Base-by-base conservation (phyloP, 2,888 invertebrate genomes). In the Drosophila mimica region DNA sequence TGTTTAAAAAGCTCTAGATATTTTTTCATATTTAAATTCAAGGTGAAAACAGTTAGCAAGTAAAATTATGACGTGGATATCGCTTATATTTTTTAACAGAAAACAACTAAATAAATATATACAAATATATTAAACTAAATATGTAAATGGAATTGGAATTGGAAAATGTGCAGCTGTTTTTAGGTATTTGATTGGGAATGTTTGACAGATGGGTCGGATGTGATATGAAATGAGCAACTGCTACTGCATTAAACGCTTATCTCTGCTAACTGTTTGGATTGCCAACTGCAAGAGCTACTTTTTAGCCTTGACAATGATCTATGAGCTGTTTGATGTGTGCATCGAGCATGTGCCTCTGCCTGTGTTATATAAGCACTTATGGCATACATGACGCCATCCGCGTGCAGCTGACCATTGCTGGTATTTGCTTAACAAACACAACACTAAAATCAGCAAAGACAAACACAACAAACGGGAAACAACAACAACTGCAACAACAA, bases 361-460 rank as follows among this genome's bases (percentile, higher is more conserved):
- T 13, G 17, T 49, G 71, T 71, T 72, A 53, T 71, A 49, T 63
- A 63, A 62, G 25, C 61, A 52, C 43, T 56, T 34, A 28, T 52
- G 34, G 43, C 51, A 13, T 2, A 54, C 36, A 64, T 49, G 20
- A 49, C 48, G 61, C 54, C 70, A 68, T 38, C 31, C 58, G 57
- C 54, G 11, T 49, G 51, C 70, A 84, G 88, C 72, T 79, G 79
- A 57, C 15, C 66, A 65, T 53, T 77, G 66, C 53, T 51, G 76
- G 31, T 83, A 83, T 84, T 88, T 83, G 70, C 65, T 77, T 71
- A 75, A 68, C 36, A 67, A 67, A 46, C 53, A 65, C 30, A 40
- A 53, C 9, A 46, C 46, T 46, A 46, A 76, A 86, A 86, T 86
- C 81, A 71, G 69, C 87, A 81, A 74, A 83, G 83, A 58, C 74